These are phyloP conservation scores for Microtus oregoni DNA, from an alignment of 2,113 vertebrate genomes.

Conservation along the genomic window DNA sequence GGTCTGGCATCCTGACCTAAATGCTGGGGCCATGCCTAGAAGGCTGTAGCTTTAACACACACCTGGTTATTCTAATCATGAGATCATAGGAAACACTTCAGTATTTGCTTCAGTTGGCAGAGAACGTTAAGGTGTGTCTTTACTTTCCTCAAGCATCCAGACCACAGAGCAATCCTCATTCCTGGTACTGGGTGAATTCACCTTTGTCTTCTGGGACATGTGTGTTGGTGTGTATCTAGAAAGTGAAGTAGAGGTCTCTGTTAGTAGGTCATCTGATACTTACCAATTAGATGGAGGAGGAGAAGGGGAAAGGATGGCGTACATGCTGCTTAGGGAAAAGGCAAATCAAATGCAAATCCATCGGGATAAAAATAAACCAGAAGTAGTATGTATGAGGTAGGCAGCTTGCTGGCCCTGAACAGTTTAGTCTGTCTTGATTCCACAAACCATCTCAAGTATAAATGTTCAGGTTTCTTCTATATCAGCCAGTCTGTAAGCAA, in stretches of 20 bases:
- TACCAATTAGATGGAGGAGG: neutral
- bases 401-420: conserved; percentile 18
- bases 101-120: neutral
- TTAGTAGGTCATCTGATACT: neutral
- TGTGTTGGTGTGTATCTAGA: neutral
- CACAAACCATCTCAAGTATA: neutral
- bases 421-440: neutral
- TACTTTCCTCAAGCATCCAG: neutral
- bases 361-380: conserved; percentile 28
- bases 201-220: neutral
- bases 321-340: neutral
- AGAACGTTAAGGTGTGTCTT: neutral
- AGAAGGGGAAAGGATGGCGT: too few species aligned
- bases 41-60: neutral
- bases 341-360: conserved; percentile 20
- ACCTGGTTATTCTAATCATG: neutral
- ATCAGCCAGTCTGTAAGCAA: conserved; percentile 45
- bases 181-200: neutral
- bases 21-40: neutral
- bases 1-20: neutral
- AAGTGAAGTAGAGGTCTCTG: neutral
- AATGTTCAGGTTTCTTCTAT: conserved; percentile 54
- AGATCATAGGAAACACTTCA: neutral
- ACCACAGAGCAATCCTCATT: neutral
- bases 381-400: neutral